Conservation (phyloP, 1,140 invertebrate genomes). For the Ostrea edulis region DNA sequence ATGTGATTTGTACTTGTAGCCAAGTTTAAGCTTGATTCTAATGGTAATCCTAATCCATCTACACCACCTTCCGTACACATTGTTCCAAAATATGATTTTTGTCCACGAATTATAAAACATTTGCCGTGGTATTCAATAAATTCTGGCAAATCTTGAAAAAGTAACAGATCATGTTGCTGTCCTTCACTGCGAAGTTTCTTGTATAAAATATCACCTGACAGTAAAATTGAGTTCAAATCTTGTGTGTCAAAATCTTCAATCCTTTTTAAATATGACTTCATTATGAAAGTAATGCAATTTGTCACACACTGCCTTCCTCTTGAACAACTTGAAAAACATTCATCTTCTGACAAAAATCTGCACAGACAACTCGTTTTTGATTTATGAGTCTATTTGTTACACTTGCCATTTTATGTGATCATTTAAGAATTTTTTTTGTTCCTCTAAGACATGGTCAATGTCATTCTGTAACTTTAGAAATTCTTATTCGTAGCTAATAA, state of each 20-base stretch:
- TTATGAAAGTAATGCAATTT: neutral
- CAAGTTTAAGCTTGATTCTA: neutral
- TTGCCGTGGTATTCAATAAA: neutral
- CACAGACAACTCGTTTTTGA: too few relatives aligned
- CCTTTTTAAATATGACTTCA: neutral
- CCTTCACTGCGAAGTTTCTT: neutral
- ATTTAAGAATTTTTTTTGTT: too few relatives aligned
- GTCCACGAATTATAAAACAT: neutral
- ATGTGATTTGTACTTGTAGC: neutral
- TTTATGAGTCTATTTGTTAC: too few relatives aligned
- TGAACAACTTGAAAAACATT: conserved; percentile 3
- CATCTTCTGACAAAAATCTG: too few relatives aligned
- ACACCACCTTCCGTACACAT: neutral
- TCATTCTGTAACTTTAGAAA: too few relatives aligned
- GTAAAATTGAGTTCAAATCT: neutral
- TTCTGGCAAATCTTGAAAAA: neutral
- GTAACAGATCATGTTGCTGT: neutral
- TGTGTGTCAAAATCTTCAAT: neutral
- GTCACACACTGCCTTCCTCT: conserved; percentile 21
- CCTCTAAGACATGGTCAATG: too few relatives aligned
- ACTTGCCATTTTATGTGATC: too few relatives aligned
- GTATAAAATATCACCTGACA: neutral
- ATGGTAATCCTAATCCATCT: neutral
- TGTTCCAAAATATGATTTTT: neutral
- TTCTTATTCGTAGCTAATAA: too few relatives aligned